A percentile compares a stretch with the other conserved stretches of the same genome.
Evolutionary conservation across 2,888 invertebrate genomes (phyloP).

Genomic region (Tenthredo scrophulariae): DNA sequence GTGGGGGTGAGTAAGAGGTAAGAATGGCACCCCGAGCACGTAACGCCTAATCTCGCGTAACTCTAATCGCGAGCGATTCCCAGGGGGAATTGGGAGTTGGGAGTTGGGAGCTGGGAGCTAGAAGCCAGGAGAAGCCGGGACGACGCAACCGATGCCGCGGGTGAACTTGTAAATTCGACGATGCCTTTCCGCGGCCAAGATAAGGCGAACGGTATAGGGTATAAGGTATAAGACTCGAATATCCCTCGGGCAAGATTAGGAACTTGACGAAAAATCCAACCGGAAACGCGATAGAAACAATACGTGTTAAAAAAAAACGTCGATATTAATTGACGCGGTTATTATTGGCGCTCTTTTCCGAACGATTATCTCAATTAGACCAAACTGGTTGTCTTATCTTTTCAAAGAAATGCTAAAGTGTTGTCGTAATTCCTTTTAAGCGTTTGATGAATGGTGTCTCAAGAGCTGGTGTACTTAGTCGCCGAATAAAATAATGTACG

Average conservation of each 20-base stretch:
- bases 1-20: conserved; percentile 20
- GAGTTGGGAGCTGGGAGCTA: neutral
- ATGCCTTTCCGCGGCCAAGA: conserved; percentile 26
- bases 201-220: neutral
- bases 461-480: neutral
- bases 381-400: neutral
- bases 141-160: conserved; percentile 1
- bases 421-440: neutral
- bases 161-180: conserved; percentile 28
- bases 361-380: neutral
- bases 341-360: neutral
- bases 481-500: neutral
- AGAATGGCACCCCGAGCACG: conserved; percentile 36
- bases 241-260: neutral
- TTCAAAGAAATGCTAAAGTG: neutral
- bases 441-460: neutral
- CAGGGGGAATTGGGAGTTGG: conserved; percentile 14
- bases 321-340: neutral
- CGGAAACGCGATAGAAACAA: neutral
- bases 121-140: neutral
- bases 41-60: conserved; percentile 42
- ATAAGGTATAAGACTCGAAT: neutral
- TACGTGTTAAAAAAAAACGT: neutral
- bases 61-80: conserved; percentile 40
- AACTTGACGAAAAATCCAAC: neutral